Base-by-base conservation (phyloP, 2,797 vertebrate species). In the Dendrocincla fuliginosa region DNA sequence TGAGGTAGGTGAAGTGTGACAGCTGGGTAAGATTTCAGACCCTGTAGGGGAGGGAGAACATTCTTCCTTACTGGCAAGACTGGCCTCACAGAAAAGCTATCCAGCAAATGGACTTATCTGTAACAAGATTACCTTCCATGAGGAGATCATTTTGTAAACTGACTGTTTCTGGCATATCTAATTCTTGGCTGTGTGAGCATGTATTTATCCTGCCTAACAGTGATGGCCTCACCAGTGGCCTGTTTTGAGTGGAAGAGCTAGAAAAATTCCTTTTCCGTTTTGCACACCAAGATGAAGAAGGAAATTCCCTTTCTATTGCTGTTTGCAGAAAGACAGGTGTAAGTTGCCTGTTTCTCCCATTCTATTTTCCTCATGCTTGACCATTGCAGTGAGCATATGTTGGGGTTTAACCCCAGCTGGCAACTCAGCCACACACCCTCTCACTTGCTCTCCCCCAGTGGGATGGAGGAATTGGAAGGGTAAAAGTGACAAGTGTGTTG, bases 61-160 rank as follows among this genome's bases (percentile, higher is more conserved):
- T 81, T 75, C 11, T 85, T 95, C 61, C 50, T 91, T 79, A 27
- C 33, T 41, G 56, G 35, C 74, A 65, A 86, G 73, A 42, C 55
- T 87, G 78, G 49, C n/a, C 79, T 92, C 57, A 35, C 2, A 1
- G 57, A 67, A 89, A 84, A 81, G 28, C 87, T 93, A 33, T 81
- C 65, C 76, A 52, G 73, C 84, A 86, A 81, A 94, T 85, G 89
- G 84, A 69, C 69, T 95, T 95, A 82, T 23, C 61, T 49, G 7
- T 95, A 94, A 96, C 57, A 50, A 59, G 85, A 85, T 95, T 89
- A 86, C 76, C 69, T 84, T 84, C 88, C 82, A 53, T 68, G 87
- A 92, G 95, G 84, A 92, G 76, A 87, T 75, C 5, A n/a, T 84
- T 93, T 91, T 81, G 65, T 90, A 91, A 92, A 93, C 76, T 75